Percentiles rank a stretch among this genome's conserved stretches.
phyloP scores from a whole-genome alignment of 2,113 vertebrate species.

The Silurus meridionalis region DNA sequence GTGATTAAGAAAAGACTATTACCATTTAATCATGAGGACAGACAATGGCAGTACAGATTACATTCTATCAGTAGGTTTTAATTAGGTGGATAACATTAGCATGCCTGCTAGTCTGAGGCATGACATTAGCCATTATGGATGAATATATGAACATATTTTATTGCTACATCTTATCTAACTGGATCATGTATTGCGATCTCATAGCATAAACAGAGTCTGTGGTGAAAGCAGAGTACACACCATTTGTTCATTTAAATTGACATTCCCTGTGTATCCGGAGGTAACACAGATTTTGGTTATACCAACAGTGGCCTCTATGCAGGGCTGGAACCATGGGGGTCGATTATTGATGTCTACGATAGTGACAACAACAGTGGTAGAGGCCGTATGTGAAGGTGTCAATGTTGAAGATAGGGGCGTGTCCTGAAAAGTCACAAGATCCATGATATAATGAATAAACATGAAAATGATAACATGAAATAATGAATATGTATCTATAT shows the following conservation, averaged over 20 bases:
- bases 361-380: slow-evolving; percentile 65
- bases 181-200: not conserved
- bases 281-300: slow-evolving; percentile 65
- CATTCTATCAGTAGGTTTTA: not conserved
- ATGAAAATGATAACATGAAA: not conserved
- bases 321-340: slow-evolving; percentile 83
- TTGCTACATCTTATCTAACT: not conserved
- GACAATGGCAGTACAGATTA: not conserved
- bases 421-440: slow-evolving; percentile 66
- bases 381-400: slow-evolving; percentile 42
- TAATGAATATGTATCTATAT: too few relatives aligned
- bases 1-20: slow-evolving; percentile 36
- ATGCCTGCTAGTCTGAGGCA: not conserved
- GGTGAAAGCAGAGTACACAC: slow-evolving; percentile 60
- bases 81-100: not conserved
- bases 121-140: not conserved
- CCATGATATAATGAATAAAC: not conserved
- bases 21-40: not conserved
- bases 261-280: slow-evolving; percentile 66
- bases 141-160: not conserved
- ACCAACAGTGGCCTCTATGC: not conserved
- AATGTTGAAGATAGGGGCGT: not conserved
- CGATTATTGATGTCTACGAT: slow-evolving; percentile 74
- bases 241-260: slow-evolving; percentile 63
- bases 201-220: not conserved